phyloP scores from a whole-genome alignment of 2,113 vertebrate species.

The Dicentrarchus labrax region DNA sequence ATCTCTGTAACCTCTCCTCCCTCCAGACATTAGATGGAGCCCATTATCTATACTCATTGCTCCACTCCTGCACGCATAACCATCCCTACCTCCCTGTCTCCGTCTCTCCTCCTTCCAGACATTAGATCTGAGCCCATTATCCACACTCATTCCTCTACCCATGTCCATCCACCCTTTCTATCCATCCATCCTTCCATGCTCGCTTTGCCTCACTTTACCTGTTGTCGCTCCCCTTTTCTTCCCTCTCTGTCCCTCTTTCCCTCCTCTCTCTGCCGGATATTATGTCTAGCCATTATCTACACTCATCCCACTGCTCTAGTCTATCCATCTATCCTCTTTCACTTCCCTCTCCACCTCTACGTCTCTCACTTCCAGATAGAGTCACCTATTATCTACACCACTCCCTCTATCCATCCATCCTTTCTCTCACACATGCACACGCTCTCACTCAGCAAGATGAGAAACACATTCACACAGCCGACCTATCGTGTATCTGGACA shows the following conservation, averaged over 20 bases:
- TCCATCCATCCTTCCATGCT: conserved; percentile 15
- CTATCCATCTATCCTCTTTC: conserved; percentile 75
- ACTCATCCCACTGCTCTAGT: conserved; percentile 65
- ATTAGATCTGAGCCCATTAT: conserved; percentile 63
- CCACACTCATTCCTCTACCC: conserved; percentile 39
- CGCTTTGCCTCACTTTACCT: conserved; percentile 50
- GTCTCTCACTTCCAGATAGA: conserved; percentile 76
- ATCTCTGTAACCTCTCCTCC: conserved; percentile 58
- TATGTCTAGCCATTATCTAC: conserved; percentile 80
- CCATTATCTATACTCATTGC: conserved; percentile 64
- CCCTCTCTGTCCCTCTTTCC: conserved; percentile 41
- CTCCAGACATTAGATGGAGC: conserved; percentile 60
- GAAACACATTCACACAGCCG: conserved; percentile 47
- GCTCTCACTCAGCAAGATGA: conserved; percentile 53
- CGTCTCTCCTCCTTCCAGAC: conserved; percentile 46
- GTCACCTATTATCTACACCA: conserved; percentile 67
- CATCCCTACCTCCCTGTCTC: conserved; percentile 35
- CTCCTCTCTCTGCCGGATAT: conserved; percentile 69
- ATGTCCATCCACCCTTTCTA: conserved; percentile 37
- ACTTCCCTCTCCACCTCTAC: conserved; percentile 67
- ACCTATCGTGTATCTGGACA: conserved; percentile 34
- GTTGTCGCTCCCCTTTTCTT: conserved; percentile 39
- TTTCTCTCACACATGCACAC: conserved; percentile 55
- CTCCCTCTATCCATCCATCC: conserved; percentile 58
- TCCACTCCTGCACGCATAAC: conserved; percentile 41